Base-by-base conservation (phyloP, 2,113 vertebrate species). In the Rhinopomastus cyanomelas region DNA sequence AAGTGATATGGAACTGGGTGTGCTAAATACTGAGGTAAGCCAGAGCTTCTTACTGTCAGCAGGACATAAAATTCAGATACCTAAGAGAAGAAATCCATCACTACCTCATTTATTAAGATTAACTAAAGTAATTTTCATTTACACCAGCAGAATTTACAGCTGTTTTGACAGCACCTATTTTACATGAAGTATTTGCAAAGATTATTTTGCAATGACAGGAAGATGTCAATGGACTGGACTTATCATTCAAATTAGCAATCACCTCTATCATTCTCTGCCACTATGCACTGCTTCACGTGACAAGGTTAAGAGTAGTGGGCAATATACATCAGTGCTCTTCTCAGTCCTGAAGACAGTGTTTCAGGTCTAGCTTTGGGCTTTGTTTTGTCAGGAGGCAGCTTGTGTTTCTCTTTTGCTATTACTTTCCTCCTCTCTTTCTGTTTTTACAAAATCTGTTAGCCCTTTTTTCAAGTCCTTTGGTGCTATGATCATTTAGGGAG, bases 391-490 rank as follows among this genome's bases (percentile, higher is more conserved):
- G 12, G 48, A 71, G 32, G 7, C 23, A 83, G 30, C 29, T 66
- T 86, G 8, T 67, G 25, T 88, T 71, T 74, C 61, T 81, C 32
- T 83, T 89, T 55, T 60, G 21, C 29, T 80, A 52, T 61, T 73
- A 36, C 27, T 86, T 86, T 74, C 12, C 29, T 59, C 6, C 11
- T 5, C 7, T 48, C 19, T 65, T 79, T 75, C 57, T 67, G 11
- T 42, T 84, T 66, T 71, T 64, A 44, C 12, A n/a, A 81, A 84
- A 91, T 49, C 39, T 91, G n/a, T 92, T 89, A 88, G 79, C 39
- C 67, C 11, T 68, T 85, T 91, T 84, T 88, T 69, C 34, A 75
- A 78, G 57, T 88, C 17, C 34, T 88, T 83, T 74, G 49, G 49
- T 84, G 61, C 46, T 85, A 42, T 72, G 68, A 64, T 72, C 81